These are phyloP conservation scores for Dryobates pubescens DNA, from an alignment of 2,797 vertebrate genomes.

Conservation along the genomic window DNA sequence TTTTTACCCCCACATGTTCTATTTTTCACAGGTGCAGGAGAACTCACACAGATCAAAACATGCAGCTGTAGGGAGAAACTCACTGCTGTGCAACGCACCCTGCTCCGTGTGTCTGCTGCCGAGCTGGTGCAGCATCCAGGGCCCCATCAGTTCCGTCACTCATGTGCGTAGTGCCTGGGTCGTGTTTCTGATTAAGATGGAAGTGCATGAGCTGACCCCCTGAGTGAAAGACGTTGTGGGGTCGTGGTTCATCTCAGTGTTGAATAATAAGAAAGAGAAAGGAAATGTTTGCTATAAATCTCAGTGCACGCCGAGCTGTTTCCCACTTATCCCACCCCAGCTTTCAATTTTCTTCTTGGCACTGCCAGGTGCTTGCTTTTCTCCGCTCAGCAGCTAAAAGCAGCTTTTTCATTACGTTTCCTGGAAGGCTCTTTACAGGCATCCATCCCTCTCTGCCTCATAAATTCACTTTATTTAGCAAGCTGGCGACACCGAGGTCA, in stretches of 20 bases:
- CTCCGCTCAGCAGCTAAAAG: slow-evolving; percentile 62
- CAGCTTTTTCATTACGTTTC: slow-evolving; percentile 70
- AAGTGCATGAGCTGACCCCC: slow-evolving; percentile 1
- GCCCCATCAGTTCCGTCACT: not conserved
- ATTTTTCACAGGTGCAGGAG: not conserved
- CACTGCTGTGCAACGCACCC: not conserved
- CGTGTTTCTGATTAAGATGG: slow-evolving; percentile 3
- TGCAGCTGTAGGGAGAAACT: not conserved
- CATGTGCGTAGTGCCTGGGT: not conserved
- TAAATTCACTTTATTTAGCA: slow-evolving; percentile 72
- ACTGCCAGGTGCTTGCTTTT: slow-evolving; percentile 38
- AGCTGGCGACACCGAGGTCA: not conserved
- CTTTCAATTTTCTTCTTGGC: slow-evolving; percentile 66
- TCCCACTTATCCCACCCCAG: slow-evolving; percentile 27
- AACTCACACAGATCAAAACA: not conserved
- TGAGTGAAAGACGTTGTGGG: not conserved
- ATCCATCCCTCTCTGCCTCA: slow-evolving; percentile 46
- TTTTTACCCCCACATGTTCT: not conserved
- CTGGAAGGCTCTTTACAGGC: slow-evolving; percentile 54
- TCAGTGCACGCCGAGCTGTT: not conserved
- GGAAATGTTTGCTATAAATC: slow-evolving; percentile 60
- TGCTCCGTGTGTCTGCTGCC: fast-evolving
- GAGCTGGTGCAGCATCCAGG: not conserved
- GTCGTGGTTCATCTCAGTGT: slow-evolving; percentile 34
- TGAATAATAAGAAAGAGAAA: slow-evolving; percentile 64